These are phyloP conservation scores for Spodoptera frugiperda DNA, from an alignment of 1,140 invertebrate species.

Conservation along the genomic window DNA sequence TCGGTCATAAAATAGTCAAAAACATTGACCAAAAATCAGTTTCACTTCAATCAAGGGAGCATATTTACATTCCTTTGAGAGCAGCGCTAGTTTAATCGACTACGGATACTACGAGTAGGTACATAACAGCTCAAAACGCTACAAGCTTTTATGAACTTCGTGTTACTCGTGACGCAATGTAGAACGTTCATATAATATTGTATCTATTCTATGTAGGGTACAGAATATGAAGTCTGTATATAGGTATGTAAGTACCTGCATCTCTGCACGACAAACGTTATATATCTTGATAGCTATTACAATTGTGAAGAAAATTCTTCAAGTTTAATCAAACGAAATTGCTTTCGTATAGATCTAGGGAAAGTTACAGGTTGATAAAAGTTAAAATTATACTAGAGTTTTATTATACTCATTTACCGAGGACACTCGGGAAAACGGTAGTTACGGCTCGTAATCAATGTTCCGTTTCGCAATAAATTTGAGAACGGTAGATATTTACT, in stretches of 20 bases:
- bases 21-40: neutral
- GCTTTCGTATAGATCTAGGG: constrained; percentile 15
- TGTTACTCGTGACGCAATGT: neutral
- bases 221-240: too few relatives aligned
- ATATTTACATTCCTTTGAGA: constrained; percentile 2
- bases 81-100: too few relatives aligned
- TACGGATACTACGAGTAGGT: too few relatives aligned
- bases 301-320: neutral
- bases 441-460: constrained; percentile 6
- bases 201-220: too few relatives aligned
- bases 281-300: neutral
- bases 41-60: neutral
- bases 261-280: constrained; percentile 1
- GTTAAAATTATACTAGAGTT: neutral
- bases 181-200: neutral
- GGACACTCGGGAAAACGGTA: neutral
- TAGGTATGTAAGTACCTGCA: too few relatives aligned
- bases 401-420: constrained; percentile 20
- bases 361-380: constrained; percentile 1
- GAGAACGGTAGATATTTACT: neutral
- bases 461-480: constrained; percentile 25
- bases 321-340: constrained; percentile 19
- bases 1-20: too few relatives aligned
- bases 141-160: neutral
- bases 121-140: neutral